A percentile compares a stretch with the other conserved stretches of the same genome.
Evolutionary conservation across 2,888 invertebrate genomes (phyloP).

Genomic region (Rhaphigaster nebulosa): DNA sequence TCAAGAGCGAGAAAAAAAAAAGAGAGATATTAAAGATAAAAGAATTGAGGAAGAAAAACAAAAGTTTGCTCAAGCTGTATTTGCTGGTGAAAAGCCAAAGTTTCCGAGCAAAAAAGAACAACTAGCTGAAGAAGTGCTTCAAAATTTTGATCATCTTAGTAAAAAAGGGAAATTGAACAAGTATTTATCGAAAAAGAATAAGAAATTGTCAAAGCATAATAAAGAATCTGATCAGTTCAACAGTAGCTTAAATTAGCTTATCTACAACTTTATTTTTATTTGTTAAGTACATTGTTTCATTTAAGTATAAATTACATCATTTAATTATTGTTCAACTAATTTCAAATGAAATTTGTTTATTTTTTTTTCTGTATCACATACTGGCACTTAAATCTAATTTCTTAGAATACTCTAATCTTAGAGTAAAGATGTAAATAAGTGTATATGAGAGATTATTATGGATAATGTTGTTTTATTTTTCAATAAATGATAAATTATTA

Average conservation of each 20-base stretch:
- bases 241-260: not conserved
- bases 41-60: slow-evolving; percentile 58
- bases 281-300: not conserved
- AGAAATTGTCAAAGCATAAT: slow-evolving; percentile 69
- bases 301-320: not conserved
- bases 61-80: slow-evolving; percentile 59
- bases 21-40: slow-evolving; percentile 61
- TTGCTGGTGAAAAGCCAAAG: slow-evolving; percentile 55
- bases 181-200: slow-evolving; percentile 84
- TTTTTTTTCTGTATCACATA: not conserved
- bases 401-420: not conserved
- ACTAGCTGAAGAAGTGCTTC: slow-evolving; percentile 80
- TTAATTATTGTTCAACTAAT: not conserved
- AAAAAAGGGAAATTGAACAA: slow-evolving; percentile 82
- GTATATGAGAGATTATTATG: not conserved
- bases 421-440: not conserved
- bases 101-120: slow-evolving; percentile 71
- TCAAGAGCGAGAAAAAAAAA: slow-evolving; percentile 54
- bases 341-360: not conserved
- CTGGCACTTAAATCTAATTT: not conserved
- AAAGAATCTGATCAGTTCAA: slow-evolving; percentile 12
- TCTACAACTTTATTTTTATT: not conserved
- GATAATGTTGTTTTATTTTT: not conserved
- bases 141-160: slow-evolving; percentile 86
- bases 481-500: not conserved